Conservation (phyloP, 2,113 vertebrate genomes). For the Dasyurus viverrinus region DNA sequence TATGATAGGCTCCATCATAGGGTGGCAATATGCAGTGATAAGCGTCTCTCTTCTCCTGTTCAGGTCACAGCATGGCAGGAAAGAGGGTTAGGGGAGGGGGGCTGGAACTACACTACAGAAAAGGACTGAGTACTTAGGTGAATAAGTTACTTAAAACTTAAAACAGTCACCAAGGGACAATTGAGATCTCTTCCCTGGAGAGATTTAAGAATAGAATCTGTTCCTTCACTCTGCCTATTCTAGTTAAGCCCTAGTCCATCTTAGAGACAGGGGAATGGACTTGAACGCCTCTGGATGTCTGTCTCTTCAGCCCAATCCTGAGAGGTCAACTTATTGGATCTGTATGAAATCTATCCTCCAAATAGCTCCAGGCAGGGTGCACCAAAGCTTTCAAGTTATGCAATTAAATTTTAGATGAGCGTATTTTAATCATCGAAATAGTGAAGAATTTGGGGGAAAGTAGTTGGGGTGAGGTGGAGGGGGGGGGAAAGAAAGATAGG, state of each 20-base stretch:
- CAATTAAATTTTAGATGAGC: background rate
- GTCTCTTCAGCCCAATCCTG: background rate
- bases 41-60: background rate
- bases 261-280: background rate
- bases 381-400: background rate
- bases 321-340: background rate
- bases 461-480: background rate
- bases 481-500: background rate
- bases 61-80: background rate
- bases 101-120: background rate
- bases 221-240: background rate
- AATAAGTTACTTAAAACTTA: background rate
- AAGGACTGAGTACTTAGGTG: background rate
- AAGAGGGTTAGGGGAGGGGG: background rate
- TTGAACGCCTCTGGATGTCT: background rate
- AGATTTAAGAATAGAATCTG: background rate
- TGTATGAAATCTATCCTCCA: background rate
- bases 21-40: background rate
- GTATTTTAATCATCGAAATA: background rate
- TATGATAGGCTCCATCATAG: background rate
- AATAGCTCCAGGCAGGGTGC: background rate
- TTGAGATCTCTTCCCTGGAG: background rate
- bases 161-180: background rate
- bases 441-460: slow-evolving; percentile 3
- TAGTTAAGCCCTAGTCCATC: background rate